Conservation (phyloP, 2,113 vertebrate genomes). For the Cebus imitator region DNA sequence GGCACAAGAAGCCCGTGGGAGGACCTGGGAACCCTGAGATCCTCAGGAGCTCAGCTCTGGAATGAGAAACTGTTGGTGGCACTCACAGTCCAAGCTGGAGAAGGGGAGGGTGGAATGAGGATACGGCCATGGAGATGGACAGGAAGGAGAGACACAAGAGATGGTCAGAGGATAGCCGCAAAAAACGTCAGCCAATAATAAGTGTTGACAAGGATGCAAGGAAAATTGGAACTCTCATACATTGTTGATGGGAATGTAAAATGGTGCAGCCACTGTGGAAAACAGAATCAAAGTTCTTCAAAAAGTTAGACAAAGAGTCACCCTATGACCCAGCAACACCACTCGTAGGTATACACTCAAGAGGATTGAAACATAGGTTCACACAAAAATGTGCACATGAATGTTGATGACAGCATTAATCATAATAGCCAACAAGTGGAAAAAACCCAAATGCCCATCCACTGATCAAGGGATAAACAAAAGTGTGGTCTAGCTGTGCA, state of each 20-base stretch:
- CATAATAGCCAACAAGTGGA: neutral
- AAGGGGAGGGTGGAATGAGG: too few species aligned
- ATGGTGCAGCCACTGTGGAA: accelerated
- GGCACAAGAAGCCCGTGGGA: neutral
- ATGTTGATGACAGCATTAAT: accelerated
- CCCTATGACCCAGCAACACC: accelerated
- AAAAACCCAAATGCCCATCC: too few species aligned
- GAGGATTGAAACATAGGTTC: too few species aligned
- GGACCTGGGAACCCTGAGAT: neutral
- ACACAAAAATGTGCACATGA: accelerated
- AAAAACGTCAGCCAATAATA: accelerated
- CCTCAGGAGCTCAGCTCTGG: neutral
- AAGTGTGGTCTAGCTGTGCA: accelerated
- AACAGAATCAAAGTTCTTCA: accelerated
- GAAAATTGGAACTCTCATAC: accelerated
- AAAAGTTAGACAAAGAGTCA: accelerated
- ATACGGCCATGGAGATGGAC: accelerated
- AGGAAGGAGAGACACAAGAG: neutral
- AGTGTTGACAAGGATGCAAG: neutral
- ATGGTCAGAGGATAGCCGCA: accelerated
- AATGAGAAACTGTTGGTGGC: neutral
- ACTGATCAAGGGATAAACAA: accelerated
- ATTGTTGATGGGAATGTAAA: accelerated
- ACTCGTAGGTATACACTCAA: too few species aligned
- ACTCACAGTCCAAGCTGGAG: neutral